Conservation (phyloP, 2,113 vertebrate species). For the Sorex fumeus region DNA sequence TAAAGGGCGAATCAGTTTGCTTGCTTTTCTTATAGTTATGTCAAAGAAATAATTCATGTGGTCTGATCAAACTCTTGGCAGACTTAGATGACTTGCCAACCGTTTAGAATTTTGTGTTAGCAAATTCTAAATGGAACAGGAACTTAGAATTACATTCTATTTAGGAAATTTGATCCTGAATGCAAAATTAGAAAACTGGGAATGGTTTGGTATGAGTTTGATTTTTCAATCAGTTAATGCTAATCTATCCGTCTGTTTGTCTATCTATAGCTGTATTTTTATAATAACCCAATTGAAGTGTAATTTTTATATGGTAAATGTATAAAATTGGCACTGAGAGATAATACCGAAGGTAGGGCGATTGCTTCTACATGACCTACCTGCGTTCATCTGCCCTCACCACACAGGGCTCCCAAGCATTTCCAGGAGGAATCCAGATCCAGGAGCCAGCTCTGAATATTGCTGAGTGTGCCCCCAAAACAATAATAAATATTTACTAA, state of each 20-base stretch:
- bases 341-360: too few species aligned
- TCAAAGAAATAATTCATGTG: constrained; percentile 59
- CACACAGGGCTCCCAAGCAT: too few species aligned
- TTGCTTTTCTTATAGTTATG: constrained; percentile 44
- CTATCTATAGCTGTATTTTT: neutral
- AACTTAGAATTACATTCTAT: constrained; percentile 39
- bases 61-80: constrained; percentile 57
- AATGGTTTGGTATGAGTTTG: constrained; percentile 42
- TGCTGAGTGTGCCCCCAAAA: too few species aligned
- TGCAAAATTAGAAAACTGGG: constrained; percentile 57
- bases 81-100: constrained; percentile 16
- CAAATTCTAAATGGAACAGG: constrained; percentile 64
- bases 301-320: constrained; percentile 44
- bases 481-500: too few species aligned
- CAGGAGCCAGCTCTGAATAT: too few species aligned
- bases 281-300: constrained; percentile 25
- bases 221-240: neutral
- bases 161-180: constrained; percentile 39
- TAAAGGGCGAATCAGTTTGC: neutral
- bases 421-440: too few species aligned
- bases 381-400: too few species aligned
- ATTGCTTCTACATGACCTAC: too few species aligned
- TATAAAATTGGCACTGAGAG: neutral
- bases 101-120: constrained; percentile 57
- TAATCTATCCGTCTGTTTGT: neutral